phyloP scores from a whole-genome alignment of 1,140 invertebrate genomes.

The Aphaenogaster rudis region DNA sequence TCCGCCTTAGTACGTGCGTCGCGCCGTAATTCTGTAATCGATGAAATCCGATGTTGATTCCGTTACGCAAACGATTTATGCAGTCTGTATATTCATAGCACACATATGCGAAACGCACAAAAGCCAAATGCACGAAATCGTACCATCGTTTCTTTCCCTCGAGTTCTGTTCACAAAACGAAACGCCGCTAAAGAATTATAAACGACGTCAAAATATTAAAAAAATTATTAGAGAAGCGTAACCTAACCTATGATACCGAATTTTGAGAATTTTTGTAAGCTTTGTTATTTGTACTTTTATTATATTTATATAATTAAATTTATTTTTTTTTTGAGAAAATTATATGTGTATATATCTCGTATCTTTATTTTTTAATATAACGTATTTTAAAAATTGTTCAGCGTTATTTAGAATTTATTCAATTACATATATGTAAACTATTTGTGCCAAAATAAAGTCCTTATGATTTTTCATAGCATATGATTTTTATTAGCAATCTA shows the following conservation, averaged over 20 bases:
- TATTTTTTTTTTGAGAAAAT: not conserved
- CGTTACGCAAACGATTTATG: conserved; percentile 44
- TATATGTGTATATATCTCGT: not conserved
- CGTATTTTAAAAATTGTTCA: not conserved
- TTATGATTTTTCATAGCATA: not conserved
- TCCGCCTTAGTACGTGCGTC: conserved; percentile 44
- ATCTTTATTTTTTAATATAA: conserved; percentile 5
- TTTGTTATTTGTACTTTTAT: not conserved
- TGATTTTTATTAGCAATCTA: not conserved
- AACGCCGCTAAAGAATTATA: not conserved
- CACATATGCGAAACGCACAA: not conserved
- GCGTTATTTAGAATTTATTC: not conserved
- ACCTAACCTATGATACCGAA: not conserved
- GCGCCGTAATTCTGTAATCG: conserved; percentile 48
- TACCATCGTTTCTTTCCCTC: not conserved
- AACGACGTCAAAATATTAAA: not conserved
- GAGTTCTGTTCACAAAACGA: not conserved
- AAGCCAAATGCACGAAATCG: not conserved
- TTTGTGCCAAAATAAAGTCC: not conserved
- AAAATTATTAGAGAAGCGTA: not conserved
- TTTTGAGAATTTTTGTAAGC: not conserved
- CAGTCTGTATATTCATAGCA: not conserved
- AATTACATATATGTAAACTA: not conserved
- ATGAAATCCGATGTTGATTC: conserved; percentile 52
- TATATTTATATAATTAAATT: not conserved